Base-by-base conservation (phyloP, 1,140 invertebrate species). In the Heliconius melpomene region DNA sequence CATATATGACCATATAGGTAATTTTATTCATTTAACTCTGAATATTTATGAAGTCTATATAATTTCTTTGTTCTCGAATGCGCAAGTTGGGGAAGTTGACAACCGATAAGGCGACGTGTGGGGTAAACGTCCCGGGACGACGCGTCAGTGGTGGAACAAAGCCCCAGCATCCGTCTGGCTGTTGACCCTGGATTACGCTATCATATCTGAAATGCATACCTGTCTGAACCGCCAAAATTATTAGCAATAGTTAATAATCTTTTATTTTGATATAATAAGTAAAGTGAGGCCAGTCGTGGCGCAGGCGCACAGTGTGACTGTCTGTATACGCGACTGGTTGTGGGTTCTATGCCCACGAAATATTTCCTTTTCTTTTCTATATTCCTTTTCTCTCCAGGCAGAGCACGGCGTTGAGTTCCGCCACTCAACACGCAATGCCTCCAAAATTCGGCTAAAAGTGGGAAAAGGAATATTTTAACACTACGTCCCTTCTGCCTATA, bases 41-140 rank as follows among this genome's bases (percentile, higher is more conserved):
- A 66, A 66, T 29, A 66, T 29, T 66, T 29, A 29, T 66, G 54
- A 23, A 23, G 1, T 60, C n/a, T 7, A 66, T 26, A 16, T 29
- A 16, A 29, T 29, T 29, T 26, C 60, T 66, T 66, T 66, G 60
- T 66, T 66, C 60, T 66, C 5, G 2, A 9, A 23, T 11, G 60
- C 13, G 23, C 13, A 66, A 8, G 60, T 29, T 66, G 5, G 60
- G 74, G 32, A 72, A 57, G 79, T 76, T 60, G 79, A 80, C 60
- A 73, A 54, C 40, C 73, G 73, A 80, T 75, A 71, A 60, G 57
- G 52, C 23, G 54, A 77, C 76, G 57, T 75, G 77, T 81, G 87
- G 84, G 90, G 91, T 91, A 91, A 92, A 93, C 82, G 91, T 81
- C 86, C 91, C 78, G 83, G 79, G 73, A 66, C 72, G 81, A 57